phyloP scores from a whole-genome alignment of 2,797 vertebrate species.

The Kryptopterus vitreolus region DNA sequence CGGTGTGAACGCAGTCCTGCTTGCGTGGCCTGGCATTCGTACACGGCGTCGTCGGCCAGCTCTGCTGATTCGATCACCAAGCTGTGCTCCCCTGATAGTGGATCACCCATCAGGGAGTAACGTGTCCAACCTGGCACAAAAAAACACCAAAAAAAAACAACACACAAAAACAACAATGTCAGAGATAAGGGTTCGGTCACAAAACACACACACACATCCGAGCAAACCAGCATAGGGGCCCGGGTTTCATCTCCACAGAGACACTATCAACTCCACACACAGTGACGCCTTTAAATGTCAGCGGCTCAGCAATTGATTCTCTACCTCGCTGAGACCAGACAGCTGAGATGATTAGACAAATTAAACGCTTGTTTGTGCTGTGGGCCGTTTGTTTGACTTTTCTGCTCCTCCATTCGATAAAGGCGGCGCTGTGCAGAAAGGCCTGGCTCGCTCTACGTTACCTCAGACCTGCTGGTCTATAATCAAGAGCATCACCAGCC shows the following conservation, averaged over 20 bases:
- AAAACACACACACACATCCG: background rate
- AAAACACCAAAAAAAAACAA: constrained; percentile 49
- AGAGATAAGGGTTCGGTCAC: constrained; percentile 36
- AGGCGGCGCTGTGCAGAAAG: background rate
- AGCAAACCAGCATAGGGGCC: constrained; percentile 24
- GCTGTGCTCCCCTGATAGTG: constrained; percentile 84
- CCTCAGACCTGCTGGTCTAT: constrained; percentile 34
- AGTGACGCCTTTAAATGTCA: constrained; percentile 71
- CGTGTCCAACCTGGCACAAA: constrained; percentile 82
- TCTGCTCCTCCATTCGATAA: constrained; percentile 41
- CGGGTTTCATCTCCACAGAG: constrained; percentile 63
- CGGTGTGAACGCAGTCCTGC: constrained; percentile 84
- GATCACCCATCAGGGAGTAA: constrained; percentile 85
- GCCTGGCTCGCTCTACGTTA: constrained; percentile 39
- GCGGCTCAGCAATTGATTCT: constrained; percentile 72
- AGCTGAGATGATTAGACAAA: constrained; percentile 76
- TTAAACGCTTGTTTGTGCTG: constrained; percentile 64
- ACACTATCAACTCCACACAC: constrained; percentile 17
- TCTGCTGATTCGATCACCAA: constrained; percentile 85
- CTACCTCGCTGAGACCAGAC: constrained; percentile 66
- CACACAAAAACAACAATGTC: constrained; percentile 59
- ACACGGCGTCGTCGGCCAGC: constrained; percentile 84
- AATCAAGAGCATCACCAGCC: constrained; percentile 50
- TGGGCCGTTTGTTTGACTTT: constrained; percentile 31
- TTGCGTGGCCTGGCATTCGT: constrained; percentile 91